Base-by-base conservation (phyloP, 1,140 invertebrate genomes). In the Onthophagus taurus region DNA sequence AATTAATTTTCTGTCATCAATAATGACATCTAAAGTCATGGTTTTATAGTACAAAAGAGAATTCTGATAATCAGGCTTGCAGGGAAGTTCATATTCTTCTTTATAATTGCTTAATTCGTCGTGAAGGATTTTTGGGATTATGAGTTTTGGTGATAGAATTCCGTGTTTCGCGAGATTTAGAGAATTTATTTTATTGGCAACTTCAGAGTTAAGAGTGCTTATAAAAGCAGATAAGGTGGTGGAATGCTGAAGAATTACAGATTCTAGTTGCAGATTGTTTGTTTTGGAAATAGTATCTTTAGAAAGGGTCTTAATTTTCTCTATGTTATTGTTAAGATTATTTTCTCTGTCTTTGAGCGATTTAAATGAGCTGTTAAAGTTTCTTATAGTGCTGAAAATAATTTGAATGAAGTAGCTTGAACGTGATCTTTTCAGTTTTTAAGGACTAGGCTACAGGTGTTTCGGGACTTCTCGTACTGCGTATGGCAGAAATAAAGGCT, bases 321-420 rank as follows among this genome's bases (percentile, higher is more conserved):
- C 23, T 4, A 36, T 36, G 31, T 34, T 34, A 17, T 34, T 17
- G 31, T 34, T 3, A 2, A 34, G 14, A 17, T 13, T 13, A 4
- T 36, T 20, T n/a, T 36, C 34, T 11, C 23, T 36, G 19, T 36
- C 3, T 12, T 36, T 36, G 9, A 36, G 17, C 3, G 34, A 36
- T 11, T 12, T 36, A 13, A 36, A 20, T 20, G 42, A 48, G 36
- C 42, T 50, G 19, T 42, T 48, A 14, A 49, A 49, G 35, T 44
- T 53, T 44, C 33, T 50, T 14, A 49, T 53, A 7, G 31, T 45
- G 36, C 21, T 47, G 26, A 41, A 33, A 17, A 50, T 47, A 9
- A 49, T 45, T 47, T 47, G 46, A 41, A 45, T 43, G 55, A 54
- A 20, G 56, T 39, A 19, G 55, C 57, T 42, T 62, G 52, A 18